These are phyloP conservation scores for Plemyria rubiginata DNA, from an alignment of 2,888 invertebrate species.

Conservation along the genomic window DNA sequence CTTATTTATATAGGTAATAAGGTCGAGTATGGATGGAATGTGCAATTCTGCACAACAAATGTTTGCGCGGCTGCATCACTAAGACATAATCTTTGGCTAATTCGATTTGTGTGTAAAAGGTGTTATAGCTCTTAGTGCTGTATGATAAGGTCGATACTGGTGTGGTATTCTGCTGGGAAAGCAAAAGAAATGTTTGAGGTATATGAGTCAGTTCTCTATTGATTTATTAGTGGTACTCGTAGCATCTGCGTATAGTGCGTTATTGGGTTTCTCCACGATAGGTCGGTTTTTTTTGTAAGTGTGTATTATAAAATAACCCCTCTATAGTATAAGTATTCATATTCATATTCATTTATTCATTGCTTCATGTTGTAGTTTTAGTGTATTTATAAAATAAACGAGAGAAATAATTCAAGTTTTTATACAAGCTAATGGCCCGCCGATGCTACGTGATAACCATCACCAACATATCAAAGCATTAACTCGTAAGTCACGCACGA, in stretches of 20 bases:
- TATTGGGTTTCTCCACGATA: constrained; percentile 2
- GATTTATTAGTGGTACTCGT: constrained; percentile 10
- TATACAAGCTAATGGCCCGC: too few relatives aligned
- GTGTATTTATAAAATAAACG: too few relatives aligned
- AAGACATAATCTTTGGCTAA: not conserved
- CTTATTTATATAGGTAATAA: constrained; percentile 4
- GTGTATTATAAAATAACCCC: too few relatives aligned
- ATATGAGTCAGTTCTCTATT: constrained; percentile 11
- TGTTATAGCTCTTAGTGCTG: not conserved
- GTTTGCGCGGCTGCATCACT: not conserved
- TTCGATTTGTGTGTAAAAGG: not conserved
- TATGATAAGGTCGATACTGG: not conserved
- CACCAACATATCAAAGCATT: too few relatives aligned
- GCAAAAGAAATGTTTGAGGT: constrained; percentile 1
- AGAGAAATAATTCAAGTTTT: too few relatives aligned
- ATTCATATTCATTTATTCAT: too few relatives aligned
- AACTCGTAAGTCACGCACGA: too few relatives aligned
- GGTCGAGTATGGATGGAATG: not conserved
- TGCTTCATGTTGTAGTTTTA: too few relatives aligned
- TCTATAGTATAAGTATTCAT: too few relatives aligned
- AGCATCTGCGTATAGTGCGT: constrained; percentile 2
- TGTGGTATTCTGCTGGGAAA: constrained; percentile 6
- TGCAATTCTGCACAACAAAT: not conserved
- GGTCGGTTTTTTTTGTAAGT: not conserved
- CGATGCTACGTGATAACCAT: too few relatives aligned